A percentile compares a stretch with the other conserved stretches of the same genome.
phyloP scores from a whole-genome alignment of 2,888 invertebrate genomes.

The Drosophila mercatorum region DNA sequence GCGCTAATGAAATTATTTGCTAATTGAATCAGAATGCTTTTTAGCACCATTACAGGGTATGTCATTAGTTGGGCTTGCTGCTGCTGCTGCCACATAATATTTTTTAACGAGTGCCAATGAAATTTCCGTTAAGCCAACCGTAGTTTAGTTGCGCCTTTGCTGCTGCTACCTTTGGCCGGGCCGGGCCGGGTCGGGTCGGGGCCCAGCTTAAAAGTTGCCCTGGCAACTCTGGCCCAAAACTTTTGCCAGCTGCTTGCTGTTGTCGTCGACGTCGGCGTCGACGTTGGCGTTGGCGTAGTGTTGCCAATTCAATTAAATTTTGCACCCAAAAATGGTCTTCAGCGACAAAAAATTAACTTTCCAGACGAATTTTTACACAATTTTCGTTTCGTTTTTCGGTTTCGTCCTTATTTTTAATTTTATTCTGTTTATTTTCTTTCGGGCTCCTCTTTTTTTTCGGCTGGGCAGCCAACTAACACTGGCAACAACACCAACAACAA shows the following conservation, averaged over 20 bases:
- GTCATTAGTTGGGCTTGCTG: conserved; percentile 8
- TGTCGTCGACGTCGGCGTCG: conserved; percentile 6
- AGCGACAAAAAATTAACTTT: conserved; percentile 61
- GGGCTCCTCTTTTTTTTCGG: conserved; percentile 20
- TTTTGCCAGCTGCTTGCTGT: conserved; percentile 27
- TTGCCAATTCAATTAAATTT: conserved; percentile 72
- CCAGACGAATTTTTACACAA: conserved; percentile 59
- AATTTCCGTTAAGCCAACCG: conserved; percentile 63
- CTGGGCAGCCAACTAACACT: conserved; percentile 26
- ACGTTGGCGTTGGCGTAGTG: conserved; percentile 36
- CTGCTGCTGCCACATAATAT: conserved; percentile 18
- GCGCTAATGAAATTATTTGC: not conserved
- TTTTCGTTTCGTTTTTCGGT: conserved; percentile 34
- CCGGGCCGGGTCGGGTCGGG: not conserved
- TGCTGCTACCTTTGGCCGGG: conserved; percentile 19
- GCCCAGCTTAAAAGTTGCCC: conserved; percentile 32
- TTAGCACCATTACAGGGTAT: conserved; percentile 32
- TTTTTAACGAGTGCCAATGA: conserved; percentile 74
- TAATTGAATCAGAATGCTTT: conserved; percentile 16
- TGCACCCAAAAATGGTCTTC: conserved; percentile 38
- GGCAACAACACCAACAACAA: conserved; percentile 15
- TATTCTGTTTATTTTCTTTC: conserved; percentile 12
- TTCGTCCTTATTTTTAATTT: conserved; percentile 25
- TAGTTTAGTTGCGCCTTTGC: conserved; percentile 17
- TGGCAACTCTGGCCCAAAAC: conserved; percentile 54